phyloP scores from a whole-genome alignment of 2,797 vertebrate genomes.

The Myotis pilosus region DNA sequence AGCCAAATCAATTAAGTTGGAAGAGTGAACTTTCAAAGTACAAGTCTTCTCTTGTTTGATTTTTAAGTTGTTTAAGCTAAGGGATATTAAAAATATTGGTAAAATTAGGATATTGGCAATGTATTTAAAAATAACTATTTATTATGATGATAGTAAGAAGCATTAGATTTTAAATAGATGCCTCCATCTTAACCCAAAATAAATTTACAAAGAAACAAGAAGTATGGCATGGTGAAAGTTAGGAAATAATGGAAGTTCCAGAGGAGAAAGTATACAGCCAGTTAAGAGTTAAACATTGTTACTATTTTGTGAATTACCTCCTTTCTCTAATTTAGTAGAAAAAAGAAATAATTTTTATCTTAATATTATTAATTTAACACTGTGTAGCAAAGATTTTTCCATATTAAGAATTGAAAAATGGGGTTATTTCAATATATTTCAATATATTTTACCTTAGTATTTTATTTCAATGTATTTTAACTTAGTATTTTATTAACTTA shows the following conservation, averaged over 20 bases:
- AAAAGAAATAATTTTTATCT: not conserved
- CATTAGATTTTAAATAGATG: not conserved
- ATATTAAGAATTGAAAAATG: not conserved
- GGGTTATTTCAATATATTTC: not conserved
- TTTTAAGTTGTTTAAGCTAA: not conserved
- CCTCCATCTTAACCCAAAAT: not conserved
- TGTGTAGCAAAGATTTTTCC: not conserved
- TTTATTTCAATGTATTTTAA: not conserved
- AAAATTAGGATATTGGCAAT: not conserved
- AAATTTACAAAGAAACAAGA: not conserved
- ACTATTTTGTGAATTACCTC: not conserved
- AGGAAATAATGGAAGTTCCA: not conserved
- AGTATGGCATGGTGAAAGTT: not conserved
- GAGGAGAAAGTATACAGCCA: not conserved
- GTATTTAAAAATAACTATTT: conserved; percentile 15
- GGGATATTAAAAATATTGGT: not conserved
- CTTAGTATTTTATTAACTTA: too few relatives aligned
- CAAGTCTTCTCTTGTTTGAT: not conserved
- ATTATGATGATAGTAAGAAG: not conserved
- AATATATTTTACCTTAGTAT: conserved; percentile 22
- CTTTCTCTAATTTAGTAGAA: not conserved
- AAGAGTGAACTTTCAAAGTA: not conserved
- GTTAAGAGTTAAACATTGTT: not conserved
- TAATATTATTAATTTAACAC: not conserved
- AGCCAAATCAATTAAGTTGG: too few relatives aligned